A percentile compares a stretch with the other conserved stretches of the same genome.
Evolutionary conservation across 2,113 vertebrate genomes (phyloP).

Genomic region (Riparia riparia): DNA sequence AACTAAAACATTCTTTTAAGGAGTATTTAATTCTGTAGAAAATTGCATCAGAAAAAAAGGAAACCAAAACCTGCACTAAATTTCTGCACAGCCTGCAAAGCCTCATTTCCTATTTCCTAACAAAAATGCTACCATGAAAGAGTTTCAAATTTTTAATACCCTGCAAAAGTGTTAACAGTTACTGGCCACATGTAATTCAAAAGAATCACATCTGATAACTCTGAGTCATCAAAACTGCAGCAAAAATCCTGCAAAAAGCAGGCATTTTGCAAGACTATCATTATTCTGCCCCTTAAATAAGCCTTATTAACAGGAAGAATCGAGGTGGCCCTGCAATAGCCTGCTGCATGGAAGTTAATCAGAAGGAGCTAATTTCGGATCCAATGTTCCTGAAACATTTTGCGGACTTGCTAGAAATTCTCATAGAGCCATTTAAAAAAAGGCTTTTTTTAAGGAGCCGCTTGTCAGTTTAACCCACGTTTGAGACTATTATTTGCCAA

Average conservation of each 20-base stretch:
- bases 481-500: background rate
- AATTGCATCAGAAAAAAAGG: background rate
- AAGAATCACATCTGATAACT: background rate
- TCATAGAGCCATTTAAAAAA: background rate
- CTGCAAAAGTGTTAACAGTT: background rate
- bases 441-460: background rate
- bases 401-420: background rate
- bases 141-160: background rate
- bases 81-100: background rate
- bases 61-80: background rate
- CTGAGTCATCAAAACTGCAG: slow-evolving; percentile 1
- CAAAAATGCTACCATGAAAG: background rate
- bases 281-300: slow-evolving; percentile 6
- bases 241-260: background rate
- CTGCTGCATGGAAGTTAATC: background rate
- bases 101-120: background rate
- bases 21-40: background rate
- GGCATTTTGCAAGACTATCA: background rate
- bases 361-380: slow-evolving; percentile 6
- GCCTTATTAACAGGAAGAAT: background rate
- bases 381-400: background rate
- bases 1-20: background rate
- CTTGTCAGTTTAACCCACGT: background rate
- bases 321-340: background rate
- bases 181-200: background rate